Conservation (phyloP, 2,113 vertebrate species). For the Mormyrus iriodes region DNA sequence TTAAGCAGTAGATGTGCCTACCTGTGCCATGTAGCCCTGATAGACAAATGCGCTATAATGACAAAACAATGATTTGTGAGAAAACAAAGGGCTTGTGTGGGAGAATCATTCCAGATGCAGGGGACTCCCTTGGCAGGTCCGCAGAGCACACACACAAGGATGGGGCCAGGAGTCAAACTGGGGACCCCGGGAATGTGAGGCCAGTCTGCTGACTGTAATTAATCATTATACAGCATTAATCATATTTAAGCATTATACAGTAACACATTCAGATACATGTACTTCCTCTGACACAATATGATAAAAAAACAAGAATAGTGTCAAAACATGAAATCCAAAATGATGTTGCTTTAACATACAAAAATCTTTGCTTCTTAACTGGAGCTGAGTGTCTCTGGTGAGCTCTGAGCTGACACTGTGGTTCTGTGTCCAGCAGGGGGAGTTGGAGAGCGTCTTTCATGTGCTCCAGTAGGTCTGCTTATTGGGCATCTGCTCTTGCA, state of each 20-base stretch:
- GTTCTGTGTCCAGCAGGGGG: not conserved
- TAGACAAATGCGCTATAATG: too few relatives aligned
- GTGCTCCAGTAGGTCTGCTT: not conserved
- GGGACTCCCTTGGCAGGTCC: not conserved
- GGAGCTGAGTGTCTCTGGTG: not conserved
- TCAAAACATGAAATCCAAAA: not conserved
- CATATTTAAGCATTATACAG: too few relatives aligned
- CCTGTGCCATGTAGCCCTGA: too few relatives aligned
- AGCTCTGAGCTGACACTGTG: not conserved
- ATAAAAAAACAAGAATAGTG: not conserved
- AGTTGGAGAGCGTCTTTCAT: not conserved
- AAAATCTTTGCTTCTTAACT: not conserved
- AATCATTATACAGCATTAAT: not conserved
- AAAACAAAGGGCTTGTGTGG: not conserved
- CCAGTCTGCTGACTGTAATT: not conserved
- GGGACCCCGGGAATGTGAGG: not conserved
- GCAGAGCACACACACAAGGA: not conserved
- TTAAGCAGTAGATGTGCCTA: too few relatives aligned
- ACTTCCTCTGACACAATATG: not conserved
- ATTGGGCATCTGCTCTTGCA: not conserved
- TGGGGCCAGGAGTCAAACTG: not conserved
- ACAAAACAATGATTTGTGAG: not conserved
- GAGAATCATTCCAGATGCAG: not conserved
- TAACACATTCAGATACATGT: not conserved
- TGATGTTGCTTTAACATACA: not conserved